Evolutionary conservation across 2,113 vertebrate species (phyloP), one percentile per base, ranked within the genome.

Genomic region (Loxodonta africana): DNA sequence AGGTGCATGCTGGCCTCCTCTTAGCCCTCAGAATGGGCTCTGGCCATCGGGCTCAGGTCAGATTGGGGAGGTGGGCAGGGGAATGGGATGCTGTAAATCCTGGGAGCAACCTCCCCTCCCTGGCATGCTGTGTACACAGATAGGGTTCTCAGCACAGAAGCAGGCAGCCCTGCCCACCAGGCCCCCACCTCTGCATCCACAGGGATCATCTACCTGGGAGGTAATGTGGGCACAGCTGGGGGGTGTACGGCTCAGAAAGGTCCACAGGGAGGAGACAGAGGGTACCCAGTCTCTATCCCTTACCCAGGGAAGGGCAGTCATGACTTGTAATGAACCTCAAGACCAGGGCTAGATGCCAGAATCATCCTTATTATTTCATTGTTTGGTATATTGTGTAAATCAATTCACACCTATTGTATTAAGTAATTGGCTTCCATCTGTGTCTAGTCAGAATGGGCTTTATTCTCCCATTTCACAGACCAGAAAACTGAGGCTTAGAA

Each of bases 241-340:
- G 12, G 30, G 7, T 57, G 41, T 71, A 62, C 46, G 73, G 63
- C 71, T 83, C 74, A 69, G 80, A 53, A 44, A 71, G 9, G 41
- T 25, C 83, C 82, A 82, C 85, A 41, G n/a, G 44, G 76, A 95
- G 92, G 83, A 88, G 92, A 82, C 90, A 83, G 78, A 96, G 77
- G n/a, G 90, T 5, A 30, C n/a, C 25, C 60, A 4, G 2, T 53
- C 83, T 76, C 53, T 12, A 17, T 46, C 11, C 67, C 11, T 17
- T 41, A 1, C 3, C 5, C 46, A 48, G 20, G 69, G 83, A 81
- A 41, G 60, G 65, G 6, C 57, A 26, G 83, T 33, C 9, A 4
- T 44, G 53, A 78, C n/a, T 12, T 30, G 21, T 23, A 28, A 25
- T 4, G 48, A 67, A 73, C 69, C n/a, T 9, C 48, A 25, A 10